These are phyloP conservation scores for Bilobella aurantiaca DNA, from an alignment of 1,140 invertebrate genomes.

Conservation along the genomic window DNA sequence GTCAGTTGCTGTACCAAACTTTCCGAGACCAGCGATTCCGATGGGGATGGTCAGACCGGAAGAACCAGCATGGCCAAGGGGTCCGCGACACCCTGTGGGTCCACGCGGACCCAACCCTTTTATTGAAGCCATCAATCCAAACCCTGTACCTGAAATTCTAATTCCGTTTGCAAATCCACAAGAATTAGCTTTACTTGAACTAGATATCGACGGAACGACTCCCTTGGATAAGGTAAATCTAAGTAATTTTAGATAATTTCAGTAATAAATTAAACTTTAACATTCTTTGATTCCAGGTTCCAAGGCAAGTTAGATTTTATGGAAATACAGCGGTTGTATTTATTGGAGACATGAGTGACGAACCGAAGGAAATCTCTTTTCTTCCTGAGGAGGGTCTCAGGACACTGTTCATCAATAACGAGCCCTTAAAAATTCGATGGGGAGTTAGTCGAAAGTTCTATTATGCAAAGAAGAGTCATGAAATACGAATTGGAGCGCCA, in stretches of 20 bases:
- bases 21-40: constrained; percentile 3
- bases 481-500: constrained; percentile 68
- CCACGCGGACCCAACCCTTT: constrained; percentile 28
- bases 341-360: constrained; percentile 65
- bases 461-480: constrained; percentile 58
- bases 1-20: not conserved
- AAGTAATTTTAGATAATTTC: not conserved
- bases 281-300: constrained; percentile 39
- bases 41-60: not conserved
- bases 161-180: constrained; percentile 18
- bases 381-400: constrained; percentile 41
- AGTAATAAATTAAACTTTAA: no score
- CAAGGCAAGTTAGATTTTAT: constrained; percentile 74
- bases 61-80: not conserved
- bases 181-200: constrained; percentile 18
- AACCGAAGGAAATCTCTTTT: constrained; percentile 74
- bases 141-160: constrained; percentile 15
- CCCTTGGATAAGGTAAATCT: constrained; percentile 27
- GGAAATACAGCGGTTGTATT: constrained; percentile 72
- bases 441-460: constrained; percentile 44
- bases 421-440: constrained; percentile 21
- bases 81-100: not conserved
- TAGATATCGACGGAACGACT: constrained; percentile 18
- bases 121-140: constrained; percentile 27
- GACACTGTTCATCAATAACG: constrained; percentile 35